phyloP scores from a whole-genome alignment of 2,888 invertebrate genomes.

The Plebejus anna region DNA sequence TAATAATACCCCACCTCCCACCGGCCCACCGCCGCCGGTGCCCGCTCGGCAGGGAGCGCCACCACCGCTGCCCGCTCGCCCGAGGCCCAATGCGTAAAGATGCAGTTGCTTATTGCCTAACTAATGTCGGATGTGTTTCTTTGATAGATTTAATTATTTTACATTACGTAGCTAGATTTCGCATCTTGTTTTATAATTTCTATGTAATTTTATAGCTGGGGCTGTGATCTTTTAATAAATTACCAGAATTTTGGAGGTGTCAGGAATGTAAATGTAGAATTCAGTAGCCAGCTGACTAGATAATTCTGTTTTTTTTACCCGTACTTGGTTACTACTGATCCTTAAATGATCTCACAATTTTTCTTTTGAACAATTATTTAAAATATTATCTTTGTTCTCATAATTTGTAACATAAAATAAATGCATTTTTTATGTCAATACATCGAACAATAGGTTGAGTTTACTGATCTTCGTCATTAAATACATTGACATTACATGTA shows the following conservation, averaged over 20 bases:
- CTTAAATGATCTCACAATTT: conserved; percentile 22
- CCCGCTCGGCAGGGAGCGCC: conserved; percentile 81
- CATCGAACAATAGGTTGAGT: conserved; percentile 26
- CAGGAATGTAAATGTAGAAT: not conserved
- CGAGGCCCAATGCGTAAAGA: conserved; percentile 53
- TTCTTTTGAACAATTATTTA: not conserved
- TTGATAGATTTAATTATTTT: conserved; percentile 1
- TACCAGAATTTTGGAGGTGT: not conserved
- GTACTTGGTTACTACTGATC: not conserved
- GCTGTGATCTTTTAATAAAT: conserved; percentile 22
- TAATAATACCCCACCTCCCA: conserved; percentile 56
- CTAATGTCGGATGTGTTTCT: conserved; percentile 28
- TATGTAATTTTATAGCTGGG: conserved; percentile 17
- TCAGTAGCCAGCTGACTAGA: not conserved
- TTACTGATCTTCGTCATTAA: conserved; percentile 20
- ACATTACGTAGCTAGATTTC: not conserved
- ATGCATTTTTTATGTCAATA: conserved; percentile 22
- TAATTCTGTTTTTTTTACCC: not conserved
- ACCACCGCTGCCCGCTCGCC: conserved; percentile 84
- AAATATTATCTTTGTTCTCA: not conserved
- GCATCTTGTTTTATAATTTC: not conserved
- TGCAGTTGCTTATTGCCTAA: not conserved
- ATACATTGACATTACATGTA: not conserved
- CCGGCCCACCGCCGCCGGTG: conserved; percentile 66
- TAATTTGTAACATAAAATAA: conserved; percentile 16